Evolutionary conservation across 2,888 invertebrate species (phyloP).

Genomic region (Metacarcinus magister): DNA sequence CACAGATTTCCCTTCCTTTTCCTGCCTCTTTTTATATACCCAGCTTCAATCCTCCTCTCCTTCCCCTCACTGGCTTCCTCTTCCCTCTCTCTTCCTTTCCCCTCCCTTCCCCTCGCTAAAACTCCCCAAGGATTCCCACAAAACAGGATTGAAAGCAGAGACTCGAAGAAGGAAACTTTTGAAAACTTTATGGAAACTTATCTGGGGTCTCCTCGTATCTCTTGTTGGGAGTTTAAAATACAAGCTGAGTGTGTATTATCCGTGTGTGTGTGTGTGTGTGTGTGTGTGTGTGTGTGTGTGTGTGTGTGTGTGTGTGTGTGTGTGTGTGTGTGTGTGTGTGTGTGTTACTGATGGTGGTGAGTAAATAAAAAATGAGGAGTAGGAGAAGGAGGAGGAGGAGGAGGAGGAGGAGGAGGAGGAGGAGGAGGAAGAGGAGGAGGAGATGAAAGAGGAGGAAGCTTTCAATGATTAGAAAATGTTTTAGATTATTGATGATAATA

Average conservation of each 20-base stretch:
- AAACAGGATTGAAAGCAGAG: constrained; percentile 13
- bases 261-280: background rate
- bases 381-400: background rate
- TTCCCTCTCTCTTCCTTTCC: background rate
- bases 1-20: too few species aligned
- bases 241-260: background rate
- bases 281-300: background rate
- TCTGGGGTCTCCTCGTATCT: background rate
- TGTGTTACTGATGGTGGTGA: background rate
- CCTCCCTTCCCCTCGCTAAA: background rate
- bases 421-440: background rate
- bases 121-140: background rate
- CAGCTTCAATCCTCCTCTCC: background rate
- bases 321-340: background rate
- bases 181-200: background rate
- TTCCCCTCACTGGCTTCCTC: background rate
- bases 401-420: background rate
- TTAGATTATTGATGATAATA: background rate
- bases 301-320: constrained; percentile 26
- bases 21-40: background rate
- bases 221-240: background rate
- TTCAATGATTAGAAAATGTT: background rate
- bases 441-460: background rate
- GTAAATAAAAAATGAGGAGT: too few species aligned
- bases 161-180: background rate